Percentiles rank a stretch among this genome's conserved stretches.
Conservation (phyloP, 2,888 invertebrate species). For the Spodoptera exigua region DNA sequence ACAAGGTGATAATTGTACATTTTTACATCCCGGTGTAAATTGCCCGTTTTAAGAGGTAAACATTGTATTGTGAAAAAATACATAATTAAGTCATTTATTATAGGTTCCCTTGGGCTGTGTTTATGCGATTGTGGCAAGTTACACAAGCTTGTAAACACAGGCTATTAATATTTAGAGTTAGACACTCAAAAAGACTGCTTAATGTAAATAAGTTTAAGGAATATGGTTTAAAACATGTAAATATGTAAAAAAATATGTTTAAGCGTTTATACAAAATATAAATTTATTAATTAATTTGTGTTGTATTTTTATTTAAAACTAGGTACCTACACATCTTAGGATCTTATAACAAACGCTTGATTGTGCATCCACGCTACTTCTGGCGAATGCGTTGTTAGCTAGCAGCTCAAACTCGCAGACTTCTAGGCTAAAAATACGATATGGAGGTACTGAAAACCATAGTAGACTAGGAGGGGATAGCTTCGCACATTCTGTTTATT, state of each 20-base stretch:
- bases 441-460: no score
- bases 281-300: conserved; percentile 32
- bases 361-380: no score
- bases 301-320: conserved; percentile 31
- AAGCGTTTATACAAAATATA: conserved; percentile 58
- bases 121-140: conserved; percentile 4
- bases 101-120: conserved; percentile 20
- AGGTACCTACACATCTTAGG: not conserved
- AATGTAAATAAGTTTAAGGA: conserved; percentile 52
- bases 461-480: no score
- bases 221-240: conserved; percentile 49
- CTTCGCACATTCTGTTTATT: no score
- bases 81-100: conserved; percentile 42
- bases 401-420: no score
- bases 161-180: conserved; percentile 50
- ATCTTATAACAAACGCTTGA: no score
- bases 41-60: conserved; percentile 81
- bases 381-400: no score
- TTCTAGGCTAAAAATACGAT: no score
- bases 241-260: conserved; percentile 49
- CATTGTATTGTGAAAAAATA: conserved; percentile 28
- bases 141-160: conserved; percentile 11
- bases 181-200: conserved; percentile 60
- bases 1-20: conserved; percentile 94
- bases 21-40: conserved; percentile 93